Base-by-base conservation (phyloP, 2,113 vertebrate species). In the Calyptommatus sinebrachiatus region DNA sequence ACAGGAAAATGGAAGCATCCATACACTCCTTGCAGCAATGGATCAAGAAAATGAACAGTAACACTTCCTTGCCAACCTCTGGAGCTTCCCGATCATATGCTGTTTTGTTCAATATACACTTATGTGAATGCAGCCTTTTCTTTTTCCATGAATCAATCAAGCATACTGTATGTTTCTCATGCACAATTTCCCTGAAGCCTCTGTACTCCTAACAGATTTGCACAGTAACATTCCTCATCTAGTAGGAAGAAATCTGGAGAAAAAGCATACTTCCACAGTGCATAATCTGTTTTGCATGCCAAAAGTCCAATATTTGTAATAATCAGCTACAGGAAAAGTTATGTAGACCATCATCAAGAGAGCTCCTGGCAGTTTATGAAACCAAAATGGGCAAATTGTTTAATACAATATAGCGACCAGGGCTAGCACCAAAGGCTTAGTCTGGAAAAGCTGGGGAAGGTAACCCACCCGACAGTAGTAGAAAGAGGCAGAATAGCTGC, bases 21-120 rank as follows among this genome's bases (percentile, higher is more conserved):
- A 90, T 41, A 89, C 90, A 82, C 84, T 92, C 85, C 91, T 91
- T 79, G 89, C 89, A 24, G 87, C 91, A 77, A 82, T 92, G 86
- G 91, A 90, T 84, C 82, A 89, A 50, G 85, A 84, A 73, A 60
- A 72, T 65, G 84, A 85, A 83, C 21, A 77, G 29, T 70, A 68
- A 81, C 7, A 0, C 8, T 76, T 57, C 61, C 41, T 75, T 80
- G 21, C 14, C 22, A 41, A 29, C 29, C 12, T 4, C 26, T 61
- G 41, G 50, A 53, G 22, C 41, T 69, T 69, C 61, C 72, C 16
- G 31, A 7, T 14, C 31, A 8, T 48, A 21, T 29, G 46, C 12
- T 68, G 71, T 45, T 81, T 81, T 61, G 45, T 61, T 63, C 67
- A 81, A 61, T 69, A 61, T n/a, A 53, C 29, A 73, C 11, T 24